Evolutionary conservation across 2,888 invertebrate species (phyloP), one percentile per base, ranked within the genome.

Genomic region (Megalurothrips usitatus): DNA sequence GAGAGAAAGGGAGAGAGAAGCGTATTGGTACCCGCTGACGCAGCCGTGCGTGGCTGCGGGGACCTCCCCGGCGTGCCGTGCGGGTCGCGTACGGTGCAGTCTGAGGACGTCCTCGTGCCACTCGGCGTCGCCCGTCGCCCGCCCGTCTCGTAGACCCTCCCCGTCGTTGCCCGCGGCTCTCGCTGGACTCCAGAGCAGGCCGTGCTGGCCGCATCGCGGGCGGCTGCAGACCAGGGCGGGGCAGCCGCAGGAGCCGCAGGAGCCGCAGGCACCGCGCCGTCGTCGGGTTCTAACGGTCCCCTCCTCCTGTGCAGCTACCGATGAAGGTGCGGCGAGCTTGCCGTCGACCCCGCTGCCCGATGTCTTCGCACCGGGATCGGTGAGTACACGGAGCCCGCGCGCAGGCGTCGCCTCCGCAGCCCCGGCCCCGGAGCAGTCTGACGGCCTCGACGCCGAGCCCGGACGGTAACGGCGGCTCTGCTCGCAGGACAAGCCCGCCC

Each of bases 401-500:
- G 52, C 34, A 43, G 2, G 34, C 34, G 34, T 43, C 34, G n/a
- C n/a, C n/a, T n/a, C 52, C 10, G 52, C 52, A 10, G 6, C 10
- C 52, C 52, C 52, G 52, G 52, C 52, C 19, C 2, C 52, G 52
- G 10, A 19, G 2, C 4, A 1, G 52, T 17, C 2, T 19, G 6
- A 52, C 52, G 19, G 1, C 14, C 52, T 10, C 52, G 19, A 12
- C 2, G 52, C 10, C 14, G 52, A 52, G 52, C 19, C 34, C 6
- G 2, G 34, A 6, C 34, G 34, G 11, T 17, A 58, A 17, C 58
- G 14, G 14, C 11, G 14, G 23, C 23, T 58, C 6, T 81, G 80
- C 79, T 79, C 49, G 84, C 85, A 87, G 85, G 88, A 88, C 82
- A 91, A 90, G 86, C 87, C 90, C 78, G 89, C 91, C 28, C 87